phyloP scores from a whole-genome alignment of 2,797 vertebrate genomes.

The Allobates femoralis region DNA sequence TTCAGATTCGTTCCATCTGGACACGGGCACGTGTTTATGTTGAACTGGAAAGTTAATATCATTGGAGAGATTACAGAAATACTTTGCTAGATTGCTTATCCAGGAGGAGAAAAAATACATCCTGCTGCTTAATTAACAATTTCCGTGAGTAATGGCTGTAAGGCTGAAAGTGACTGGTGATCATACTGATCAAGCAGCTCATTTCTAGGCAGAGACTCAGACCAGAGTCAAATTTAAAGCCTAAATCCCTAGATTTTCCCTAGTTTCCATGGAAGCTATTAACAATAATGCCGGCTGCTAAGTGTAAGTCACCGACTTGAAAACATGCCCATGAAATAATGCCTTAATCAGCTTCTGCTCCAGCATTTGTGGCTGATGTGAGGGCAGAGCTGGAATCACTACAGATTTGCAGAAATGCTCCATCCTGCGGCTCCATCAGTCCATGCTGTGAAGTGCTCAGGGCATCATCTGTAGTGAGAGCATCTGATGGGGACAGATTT shows the following conservation, averaged over 20 bases:
- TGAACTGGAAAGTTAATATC: not conserved
- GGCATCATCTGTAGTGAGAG: not conserved
- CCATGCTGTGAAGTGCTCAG: constrained; percentile 1
- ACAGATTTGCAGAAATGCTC: not conserved
- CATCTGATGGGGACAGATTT: not conserved
- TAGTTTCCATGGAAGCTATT: constrained; percentile 56
- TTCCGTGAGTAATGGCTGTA: constrained; percentile 1
- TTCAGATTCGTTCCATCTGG: not conserved
- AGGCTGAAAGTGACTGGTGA: not conserved
- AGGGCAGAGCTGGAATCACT: not conserved
- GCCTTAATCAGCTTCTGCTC: constrained; percentile 37
- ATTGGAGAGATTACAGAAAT: not conserved
- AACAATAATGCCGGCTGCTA: constrained; percentile 17
- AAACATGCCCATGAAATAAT: constrained; percentile 51
- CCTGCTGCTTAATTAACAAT: constrained; percentile 12
- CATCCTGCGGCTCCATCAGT: not conserved
- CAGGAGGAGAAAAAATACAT: not conserved
- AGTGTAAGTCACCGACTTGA: constrained; percentile 41
- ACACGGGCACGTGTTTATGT: not conserved
- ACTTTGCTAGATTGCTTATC: not conserved
- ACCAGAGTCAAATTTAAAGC: constrained; percentile 28
- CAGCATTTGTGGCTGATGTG: constrained; percentile 22
- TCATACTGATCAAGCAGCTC: constrained; percentile 12
- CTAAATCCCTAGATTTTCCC: constrained; percentile 34
- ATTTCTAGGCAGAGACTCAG: not conserved